Evolutionary conservation across 2,113 vertebrate genomes (phyloP).

Genomic region (Macaca nemestrina): DNA sequence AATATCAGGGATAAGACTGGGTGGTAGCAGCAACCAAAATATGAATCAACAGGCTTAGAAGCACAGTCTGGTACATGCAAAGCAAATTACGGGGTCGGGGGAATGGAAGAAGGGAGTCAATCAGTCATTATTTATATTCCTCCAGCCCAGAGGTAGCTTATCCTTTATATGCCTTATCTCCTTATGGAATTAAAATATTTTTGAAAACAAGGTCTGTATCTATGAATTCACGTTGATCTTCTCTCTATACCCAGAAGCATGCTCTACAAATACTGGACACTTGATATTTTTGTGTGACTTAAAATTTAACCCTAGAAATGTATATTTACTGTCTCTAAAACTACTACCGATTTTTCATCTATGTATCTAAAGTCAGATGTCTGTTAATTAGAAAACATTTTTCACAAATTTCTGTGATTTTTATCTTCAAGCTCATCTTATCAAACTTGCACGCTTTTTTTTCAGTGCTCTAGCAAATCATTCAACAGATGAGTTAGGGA

Average conservation of each 20-base stretch:
- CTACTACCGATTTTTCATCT: neutral
- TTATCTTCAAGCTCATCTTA: neutral
- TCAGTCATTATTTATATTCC: neutral
- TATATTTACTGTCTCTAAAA: neutral
- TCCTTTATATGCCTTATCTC: neutral
- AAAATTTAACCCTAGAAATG: neutral
- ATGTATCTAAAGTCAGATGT: neutral
- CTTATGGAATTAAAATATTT: neutral
- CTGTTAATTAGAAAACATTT: slow-evolving; percentile 18
- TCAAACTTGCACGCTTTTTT: neutral
- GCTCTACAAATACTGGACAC: neutral
- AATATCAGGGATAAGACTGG: neutral
- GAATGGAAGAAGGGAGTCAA: neutral
- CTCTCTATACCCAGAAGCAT: neutral
- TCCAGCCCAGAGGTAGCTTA: neutral
- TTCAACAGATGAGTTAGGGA: slow-evolving; percentile 39
- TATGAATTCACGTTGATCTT: neutral
- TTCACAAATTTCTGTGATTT: neutral
- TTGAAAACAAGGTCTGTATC: neutral
- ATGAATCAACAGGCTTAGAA: neutral
- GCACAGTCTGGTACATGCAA: neutral
- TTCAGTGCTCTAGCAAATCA: neutral
- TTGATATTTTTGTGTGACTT: neutral
- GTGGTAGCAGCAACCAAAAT: neutral
- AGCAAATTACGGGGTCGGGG: neutral